These are phyloP conservation scores for Elmis aenea DNA, from an alignment of 2,888 invertebrate genomes.

Conservation along the genomic window DNA sequence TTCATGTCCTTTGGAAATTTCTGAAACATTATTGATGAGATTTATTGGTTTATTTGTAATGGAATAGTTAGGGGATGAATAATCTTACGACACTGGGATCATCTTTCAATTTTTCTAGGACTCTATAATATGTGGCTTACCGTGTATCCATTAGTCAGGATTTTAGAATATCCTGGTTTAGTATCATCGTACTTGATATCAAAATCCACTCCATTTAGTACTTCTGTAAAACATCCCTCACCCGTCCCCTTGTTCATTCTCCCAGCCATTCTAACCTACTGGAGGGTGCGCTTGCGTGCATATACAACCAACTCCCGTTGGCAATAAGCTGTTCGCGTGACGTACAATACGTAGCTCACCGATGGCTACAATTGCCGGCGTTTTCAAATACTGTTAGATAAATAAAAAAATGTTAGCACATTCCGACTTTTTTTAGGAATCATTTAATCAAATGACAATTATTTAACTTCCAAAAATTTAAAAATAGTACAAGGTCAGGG, in stretches of 20 bases:
- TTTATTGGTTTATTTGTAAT: too few species aligned
- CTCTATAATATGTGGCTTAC: too few species aligned
- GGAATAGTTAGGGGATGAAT: too few species aligned
- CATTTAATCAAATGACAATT: too few species aligned
- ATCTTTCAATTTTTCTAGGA: too few species aligned
- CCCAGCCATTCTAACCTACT: conserved; percentile 24
- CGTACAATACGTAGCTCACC: conserved; percentile 2
- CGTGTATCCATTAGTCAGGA: conserved; percentile 25
- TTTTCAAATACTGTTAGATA: neutral
- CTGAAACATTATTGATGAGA: too few species aligned
- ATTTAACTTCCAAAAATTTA: too few species aligned
- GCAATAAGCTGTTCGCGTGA: conserved; percentile 18
- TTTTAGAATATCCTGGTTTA: conserved; percentile 19
- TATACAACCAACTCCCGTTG: conserved; percentile 11
- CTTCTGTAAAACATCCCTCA: conserved; percentile 21
- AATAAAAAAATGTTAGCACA: too few species aligned
- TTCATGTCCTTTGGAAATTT: conserved; percentile 5
- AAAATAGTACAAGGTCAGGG: too few species aligned
- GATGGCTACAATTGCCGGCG: neutral
- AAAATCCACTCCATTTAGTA: conserved; percentile 23
- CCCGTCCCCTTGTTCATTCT: conserved; percentile 26
- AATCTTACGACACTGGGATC: too few species aligned
- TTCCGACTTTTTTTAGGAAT: too few species aligned
- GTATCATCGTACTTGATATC: too few species aligned
- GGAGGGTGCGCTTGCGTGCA: conserved; percentile 20